These are phyloP conservation scores for Perizoma flavofasciatum DNA, from an alignment of 2,888 invertebrate species.

Conservation along the genomic window DNA sequence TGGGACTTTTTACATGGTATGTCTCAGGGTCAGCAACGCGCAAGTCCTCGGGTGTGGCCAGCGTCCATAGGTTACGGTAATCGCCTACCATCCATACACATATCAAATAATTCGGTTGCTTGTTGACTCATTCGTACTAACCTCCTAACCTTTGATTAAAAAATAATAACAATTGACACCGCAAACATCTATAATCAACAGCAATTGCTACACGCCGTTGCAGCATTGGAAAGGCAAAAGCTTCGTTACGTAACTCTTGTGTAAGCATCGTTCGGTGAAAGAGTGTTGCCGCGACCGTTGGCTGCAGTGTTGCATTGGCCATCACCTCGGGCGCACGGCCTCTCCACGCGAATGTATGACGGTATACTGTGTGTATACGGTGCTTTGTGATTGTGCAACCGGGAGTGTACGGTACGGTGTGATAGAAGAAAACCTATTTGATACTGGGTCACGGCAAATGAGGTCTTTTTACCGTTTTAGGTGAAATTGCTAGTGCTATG, in stretches of 20 bases:
- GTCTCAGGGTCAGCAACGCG: no score
- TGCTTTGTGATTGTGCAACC: conserved; percentile 40
- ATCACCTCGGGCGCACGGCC: conserved; percentile 56
- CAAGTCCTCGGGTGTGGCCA: no score
- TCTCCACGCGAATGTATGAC: conserved; percentile 26
- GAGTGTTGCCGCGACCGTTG: conserved; percentile 56
- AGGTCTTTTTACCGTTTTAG: conserved; percentile 8
- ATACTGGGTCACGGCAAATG: conserved; percentile 24
- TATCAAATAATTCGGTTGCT: no score
- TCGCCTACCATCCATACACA: no score
- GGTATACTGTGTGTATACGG: conserved; percentile 23
- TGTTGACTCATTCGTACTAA: no score
- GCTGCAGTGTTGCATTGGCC: conserved; percentile 69
- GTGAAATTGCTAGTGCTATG: neutral
- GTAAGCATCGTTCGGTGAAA: conserved; percentile 69
- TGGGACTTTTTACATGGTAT: no score
- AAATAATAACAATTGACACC: conserved; percentile 17
- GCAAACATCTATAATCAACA: conserved; percentile 45
- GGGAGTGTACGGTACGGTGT: conserved; percentile 41
- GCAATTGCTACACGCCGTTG: conserved; percentile 61
- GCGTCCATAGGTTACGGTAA: no score
- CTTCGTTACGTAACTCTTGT: conserved; percentile 73
- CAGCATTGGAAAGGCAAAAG: conserved; percentile 74
- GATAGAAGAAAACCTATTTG: conserved; percentile 24
- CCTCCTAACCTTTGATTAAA: conserved; percentile 7